Conservation (phyloP, 2,797 vertebrate genomes). For the Urosaurus nigricauda region DNA sequence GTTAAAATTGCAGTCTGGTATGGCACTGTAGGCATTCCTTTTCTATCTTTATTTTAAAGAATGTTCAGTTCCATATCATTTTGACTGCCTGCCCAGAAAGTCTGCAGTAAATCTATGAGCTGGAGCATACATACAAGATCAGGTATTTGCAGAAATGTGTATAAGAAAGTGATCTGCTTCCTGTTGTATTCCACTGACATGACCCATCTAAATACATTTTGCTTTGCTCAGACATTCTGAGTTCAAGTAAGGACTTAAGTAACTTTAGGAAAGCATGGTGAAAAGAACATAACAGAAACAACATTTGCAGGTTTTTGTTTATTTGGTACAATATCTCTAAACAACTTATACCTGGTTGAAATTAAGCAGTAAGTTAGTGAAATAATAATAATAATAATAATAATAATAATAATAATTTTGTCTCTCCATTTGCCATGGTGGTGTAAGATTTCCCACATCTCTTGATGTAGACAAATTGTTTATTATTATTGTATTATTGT, state of each 20-base stretch:
- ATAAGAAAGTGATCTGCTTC: conserved; percentile 51
- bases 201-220: conserved; percentile 52
- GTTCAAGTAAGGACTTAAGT: conserved; percentile 59
- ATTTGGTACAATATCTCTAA: not conserved
- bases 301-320: conserved; percentile 38
- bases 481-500: too few relatives aligned
- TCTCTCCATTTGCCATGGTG: not conserved
- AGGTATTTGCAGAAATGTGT: conserved; percentile 41
- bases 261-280: conserved; percentile 19
- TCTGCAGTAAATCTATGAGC: conserved; percentile 40
- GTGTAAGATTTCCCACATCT: not conserved
- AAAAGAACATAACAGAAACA: conserved; percentile 47
- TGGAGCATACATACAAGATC: conserved; percentile 46
- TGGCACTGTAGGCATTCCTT: not conserved
- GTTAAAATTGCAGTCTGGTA: too few relatives aligned
- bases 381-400: too few relatives aligned
- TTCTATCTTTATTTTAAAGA: conserved; percentile 41
- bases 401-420: too few relatives aligned
- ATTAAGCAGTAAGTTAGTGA: conserved; percentile 2
- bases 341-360: conserved; percentile 1
- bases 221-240: conserved; percentile 39
- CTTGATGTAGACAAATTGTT: too few relatives aligned
- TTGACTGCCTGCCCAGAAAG: conserved; percentile 67
- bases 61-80: conserved; percentile 43
- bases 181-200: conserved; percentile 39